Conservation (phyloP, 2,888 invertebrate genomes). For the Agelastica alni region DNA sequence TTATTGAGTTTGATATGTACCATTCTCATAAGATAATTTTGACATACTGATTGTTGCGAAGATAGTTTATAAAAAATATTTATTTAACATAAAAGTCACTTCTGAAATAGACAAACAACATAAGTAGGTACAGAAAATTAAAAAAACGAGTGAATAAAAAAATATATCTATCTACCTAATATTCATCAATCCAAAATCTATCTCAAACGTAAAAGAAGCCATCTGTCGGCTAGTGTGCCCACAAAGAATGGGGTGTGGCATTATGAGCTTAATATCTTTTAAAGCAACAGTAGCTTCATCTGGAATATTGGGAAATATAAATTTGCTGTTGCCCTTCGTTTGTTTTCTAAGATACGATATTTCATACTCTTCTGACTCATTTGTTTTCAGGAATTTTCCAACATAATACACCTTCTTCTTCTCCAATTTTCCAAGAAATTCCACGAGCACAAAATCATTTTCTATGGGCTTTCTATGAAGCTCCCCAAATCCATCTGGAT, state of each 20-base stretch:
- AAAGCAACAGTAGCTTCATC: constrained; percentile 12
- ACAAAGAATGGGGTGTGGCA: neutral
- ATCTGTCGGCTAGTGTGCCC: neutral
- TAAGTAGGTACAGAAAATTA: neutral
- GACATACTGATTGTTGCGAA: constrained; percentile 2
- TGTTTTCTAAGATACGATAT: constrained; percentile 10
- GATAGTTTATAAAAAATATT: neutral
- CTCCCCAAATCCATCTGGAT: constrained; percentile 16
- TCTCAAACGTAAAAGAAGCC: constrained; percentile 3
- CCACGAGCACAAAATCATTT: constrained; percentile 20
- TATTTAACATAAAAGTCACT: neutral
- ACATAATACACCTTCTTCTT: constrained; percentile 17
- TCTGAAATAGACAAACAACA: neutral
- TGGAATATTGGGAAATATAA: constrained; percentile 22
- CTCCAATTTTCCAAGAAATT: constrained; percentile 13
- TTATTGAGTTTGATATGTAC: constrained; percentile 5
- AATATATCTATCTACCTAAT: constrained; percentile 4
- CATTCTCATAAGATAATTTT: constrained; percentile 6
- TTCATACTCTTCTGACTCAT: constrained; percentile 8
- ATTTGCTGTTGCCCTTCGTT: constrained; percentile 16
- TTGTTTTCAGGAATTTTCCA: constrained; percentile 15
- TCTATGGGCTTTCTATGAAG: constrained; percentile 12
- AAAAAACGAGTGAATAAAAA: neutral
- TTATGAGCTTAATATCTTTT: neutral
- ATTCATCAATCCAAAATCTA: constrained; percentile 12